Evolutionary conservation across 1,140 invertebrate genomes (phyloP).

Genomic region (Drosophila triauraria): DNA sequence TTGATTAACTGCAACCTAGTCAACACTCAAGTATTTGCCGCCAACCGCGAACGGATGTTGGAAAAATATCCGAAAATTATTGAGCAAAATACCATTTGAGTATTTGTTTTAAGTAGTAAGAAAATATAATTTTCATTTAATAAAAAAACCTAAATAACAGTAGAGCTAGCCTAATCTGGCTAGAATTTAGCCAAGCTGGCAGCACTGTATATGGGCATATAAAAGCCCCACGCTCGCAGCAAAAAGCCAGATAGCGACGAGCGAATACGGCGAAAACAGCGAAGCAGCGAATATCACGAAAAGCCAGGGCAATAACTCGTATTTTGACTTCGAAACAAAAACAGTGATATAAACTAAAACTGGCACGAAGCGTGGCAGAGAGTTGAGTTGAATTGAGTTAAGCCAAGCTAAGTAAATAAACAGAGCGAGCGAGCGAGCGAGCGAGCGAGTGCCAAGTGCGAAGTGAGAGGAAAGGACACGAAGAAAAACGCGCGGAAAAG

Average conservation of each 20-base stretch:
- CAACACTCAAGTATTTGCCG: too few relatives aligned
- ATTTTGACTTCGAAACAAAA: constrained; percentile 27
- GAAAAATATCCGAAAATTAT: too few relatives aligned
- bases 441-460: neutral
- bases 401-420: constrained; percentile 24
- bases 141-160: too few relatives aligned
- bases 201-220: constrained; percentile 4
- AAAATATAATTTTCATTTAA: too few relatives aligned
- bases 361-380: constrained; percentile 27
- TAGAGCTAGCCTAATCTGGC: too few relatives aligned
- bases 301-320: constrained; percentile 35
- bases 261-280: constrained; percentile 30
- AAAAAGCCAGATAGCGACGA: constrained; percentile 23
- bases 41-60: too few relatives aligned
- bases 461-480: constrained; percentile 11
- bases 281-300: constrained; percentile 53
- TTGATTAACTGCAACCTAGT: too few relatives aligned
- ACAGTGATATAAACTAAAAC: constrained; percentile 22
- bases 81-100: too few relatives aligned
- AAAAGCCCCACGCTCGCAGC: constrained; percentile 23
- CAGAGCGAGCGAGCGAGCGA: constrained; percentile 15
- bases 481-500: constrained; percentile 55
- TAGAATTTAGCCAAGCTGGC: too few relatives aligned
- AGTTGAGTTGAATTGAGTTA: neutral
- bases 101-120: too few relatives aligned